phyloP scores from a whole-genome alignment of 2,888 invertebrate genomes.

The Nymphalis c-album region DNA sequence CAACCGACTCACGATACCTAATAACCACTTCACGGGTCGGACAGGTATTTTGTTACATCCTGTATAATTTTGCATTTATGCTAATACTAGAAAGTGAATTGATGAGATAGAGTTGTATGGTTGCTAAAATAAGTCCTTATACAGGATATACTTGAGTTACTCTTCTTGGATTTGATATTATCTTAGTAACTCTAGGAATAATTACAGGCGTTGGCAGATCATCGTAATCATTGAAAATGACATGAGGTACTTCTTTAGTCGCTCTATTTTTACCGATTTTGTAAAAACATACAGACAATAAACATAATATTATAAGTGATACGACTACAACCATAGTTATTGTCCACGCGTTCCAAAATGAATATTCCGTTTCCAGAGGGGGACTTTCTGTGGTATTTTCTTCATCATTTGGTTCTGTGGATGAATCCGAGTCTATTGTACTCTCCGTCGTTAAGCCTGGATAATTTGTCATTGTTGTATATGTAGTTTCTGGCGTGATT shows the following conservation, averaged over 20 bases:
- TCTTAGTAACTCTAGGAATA: conserved; percentile 42
- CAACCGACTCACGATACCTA: no score
- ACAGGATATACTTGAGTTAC: background rate
- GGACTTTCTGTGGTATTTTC: conserved; percentile 14
- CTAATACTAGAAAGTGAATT: no score
- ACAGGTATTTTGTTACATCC: no score
- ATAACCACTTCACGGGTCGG: no score
- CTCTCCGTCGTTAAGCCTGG: background rate
- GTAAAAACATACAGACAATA: conserved; percentile 43
- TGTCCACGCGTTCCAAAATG: conserved; percentile 50
- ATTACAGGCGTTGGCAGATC: conserved; percentile 38
- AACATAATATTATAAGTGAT: conserved; percentile 41
- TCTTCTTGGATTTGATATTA: conserved; percentile 15
- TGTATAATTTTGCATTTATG: no score
- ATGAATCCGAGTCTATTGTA: background rate
- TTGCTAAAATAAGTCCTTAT: background rate
- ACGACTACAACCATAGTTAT: conserved; percentile 45
- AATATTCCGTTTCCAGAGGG: conserved; percentile 6
- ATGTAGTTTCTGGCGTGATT: background rate
- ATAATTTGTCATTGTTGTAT: background rate
- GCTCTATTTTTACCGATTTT: conserved; percentile 46
- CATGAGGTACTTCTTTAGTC: conserved; percentile 29
- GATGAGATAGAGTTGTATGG: background rate
- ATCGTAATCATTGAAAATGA: conserved; percentile 38
- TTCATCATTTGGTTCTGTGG: background rate